Conservation (phyloP, 2,888 invertebrate genomes). For the Dasypogon diadema region DNA sequence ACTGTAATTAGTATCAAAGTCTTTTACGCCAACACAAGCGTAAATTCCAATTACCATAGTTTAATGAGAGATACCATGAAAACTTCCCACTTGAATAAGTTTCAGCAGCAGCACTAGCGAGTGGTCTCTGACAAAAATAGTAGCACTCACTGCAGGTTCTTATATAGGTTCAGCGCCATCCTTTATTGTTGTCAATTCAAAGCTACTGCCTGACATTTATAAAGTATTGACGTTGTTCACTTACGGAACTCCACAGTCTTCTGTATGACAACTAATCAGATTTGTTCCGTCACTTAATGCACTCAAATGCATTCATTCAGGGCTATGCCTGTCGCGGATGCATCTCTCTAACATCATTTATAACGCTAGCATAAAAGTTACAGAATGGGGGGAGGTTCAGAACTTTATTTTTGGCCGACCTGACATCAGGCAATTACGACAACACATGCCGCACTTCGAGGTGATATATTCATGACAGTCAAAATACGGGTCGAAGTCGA, state of each 20-base stretch:
- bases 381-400: not conserved
- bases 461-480: not conserved
- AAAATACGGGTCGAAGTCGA: not conserved
- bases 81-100: not conserved
- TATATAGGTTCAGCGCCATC: not conserved
- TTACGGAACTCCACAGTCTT: not conserved
- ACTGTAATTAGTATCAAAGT: no score
- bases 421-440: not conserved
- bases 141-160: not conserved
- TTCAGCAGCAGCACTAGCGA: no score
- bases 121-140: not conserved
- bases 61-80: not conserved
- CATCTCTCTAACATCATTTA: not conserved
- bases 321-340: not conserved
- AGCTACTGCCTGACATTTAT: constrained; percentile 5
- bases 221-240: not conserved
- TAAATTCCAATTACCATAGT: no score
- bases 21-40: no score
- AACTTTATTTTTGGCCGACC: constrained; percentile 5
- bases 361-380: constrained; percentile 26
- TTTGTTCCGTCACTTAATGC: constrained; percentile 21
- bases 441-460: constrained; percentile 12
- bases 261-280: constrained; percentile 4
- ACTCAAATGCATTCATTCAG: constrained; percentile 12
- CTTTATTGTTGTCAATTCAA: not conserved